Evolutionary conservation across 1,140 invertebrate genomes (phyloP).

Genomic region (Scaptomyza hsui): DNA sequence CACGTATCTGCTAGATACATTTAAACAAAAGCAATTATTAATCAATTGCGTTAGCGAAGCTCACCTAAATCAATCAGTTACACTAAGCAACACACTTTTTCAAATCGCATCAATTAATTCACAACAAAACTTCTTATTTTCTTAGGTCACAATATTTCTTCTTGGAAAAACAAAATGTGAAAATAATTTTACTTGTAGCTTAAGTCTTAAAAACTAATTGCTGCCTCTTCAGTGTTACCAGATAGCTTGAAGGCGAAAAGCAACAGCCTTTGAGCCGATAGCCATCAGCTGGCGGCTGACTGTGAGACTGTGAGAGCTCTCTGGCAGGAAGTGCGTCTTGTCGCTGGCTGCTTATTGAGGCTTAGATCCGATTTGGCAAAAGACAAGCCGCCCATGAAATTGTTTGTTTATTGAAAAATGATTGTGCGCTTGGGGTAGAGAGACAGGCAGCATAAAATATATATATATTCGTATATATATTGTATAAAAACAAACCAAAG

Average conservation of each 20-base stretch:
- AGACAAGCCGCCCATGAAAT: constrained; percentile 81
- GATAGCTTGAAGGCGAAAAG: constrained; percentile 27
- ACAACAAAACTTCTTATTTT: too few relatives aligned
- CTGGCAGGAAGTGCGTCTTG: constrained; percentile 75
- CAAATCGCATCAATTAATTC: too few relatives aligned
- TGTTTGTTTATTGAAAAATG: constrained; percentile 83
- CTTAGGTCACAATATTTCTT: too few relatives aligned
- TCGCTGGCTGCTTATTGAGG: constrained; percentile 81
- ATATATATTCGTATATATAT: constrained; percentile 16
- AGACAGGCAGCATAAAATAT: constrained; percentile 22
- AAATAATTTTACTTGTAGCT: neutral
- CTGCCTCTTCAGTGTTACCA: constrained; percentile 57
- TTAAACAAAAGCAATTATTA: constrained; percentile 60
- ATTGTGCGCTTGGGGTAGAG: constrained; percentile 54
- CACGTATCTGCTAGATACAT: constrained; percentile 38
- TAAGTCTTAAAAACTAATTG: constrained; percentile 6
- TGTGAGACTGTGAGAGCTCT: constrained; percentile 7
- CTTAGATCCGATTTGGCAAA: constrained; percentile 80
- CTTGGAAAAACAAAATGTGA: constrained; percentile 13
- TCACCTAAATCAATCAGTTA: constrained; percentile 43
- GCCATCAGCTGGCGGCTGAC: constrained; percentile 49
- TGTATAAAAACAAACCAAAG: constrained; percentile 31
- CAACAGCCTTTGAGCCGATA: constrained; percentile 55
- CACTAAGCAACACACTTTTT: constrained; percentile 24
- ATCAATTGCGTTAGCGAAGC: constrained; percentile 53